These are phyloP conservation scores for Sylvilagus bachmani DNA, from an alignment of 2,113 vertebrate species.

Conservation along the genomic window DNA sequence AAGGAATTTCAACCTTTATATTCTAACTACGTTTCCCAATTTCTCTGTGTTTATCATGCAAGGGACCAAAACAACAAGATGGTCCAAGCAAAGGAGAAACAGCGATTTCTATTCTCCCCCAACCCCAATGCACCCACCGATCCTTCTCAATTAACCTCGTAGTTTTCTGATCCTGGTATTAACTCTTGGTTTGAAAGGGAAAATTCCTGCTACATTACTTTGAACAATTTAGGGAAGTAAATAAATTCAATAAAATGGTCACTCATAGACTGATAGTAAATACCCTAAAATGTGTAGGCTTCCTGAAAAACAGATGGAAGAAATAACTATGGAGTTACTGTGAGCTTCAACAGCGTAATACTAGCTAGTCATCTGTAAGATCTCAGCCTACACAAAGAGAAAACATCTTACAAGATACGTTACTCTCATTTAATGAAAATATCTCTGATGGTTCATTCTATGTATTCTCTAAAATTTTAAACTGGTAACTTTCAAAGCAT, in stretches of 20 bases:
- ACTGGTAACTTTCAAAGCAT: slow-evolving; percentile 31
- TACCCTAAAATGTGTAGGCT: neutral
- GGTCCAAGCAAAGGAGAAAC: slow-evolving; percentile 34
- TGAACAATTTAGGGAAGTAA: slow-evolving; percentile 17
- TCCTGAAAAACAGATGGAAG: neutral
- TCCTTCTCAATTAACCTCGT: neutral
- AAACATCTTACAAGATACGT: slow-evolving; percentile 35
- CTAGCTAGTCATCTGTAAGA: neutral
- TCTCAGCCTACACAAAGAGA: slow-evolving; percentile 15
- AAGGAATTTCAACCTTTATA: neutral
- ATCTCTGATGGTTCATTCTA: neutral
- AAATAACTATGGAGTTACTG: neutral
- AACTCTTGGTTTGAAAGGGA: slow-evolving; percentile 2
- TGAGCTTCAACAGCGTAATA: slow-evolving; percentile 1
- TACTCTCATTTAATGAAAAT: neutral
- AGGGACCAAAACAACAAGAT: slow-evolving; percentile 5
- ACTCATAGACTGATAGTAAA: slow-evolving; percentile 1
- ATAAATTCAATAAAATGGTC: slow-evolving; percentile 7
- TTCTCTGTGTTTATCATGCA: neutral
- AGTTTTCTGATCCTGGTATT: slow-evolving; percentile 9
- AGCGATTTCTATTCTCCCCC: neutral
- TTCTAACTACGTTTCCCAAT: neutral
- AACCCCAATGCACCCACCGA: neutral
- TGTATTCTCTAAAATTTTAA: slow-evolving; percentile 47
- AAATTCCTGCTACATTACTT: slow-evolving; percentile 12